Evolutionary conservation across 1,140 invertebrate species (phyloP), one percentile per base, ranked within the genome.

Genomic region (Heliothis virescens): DNA sequence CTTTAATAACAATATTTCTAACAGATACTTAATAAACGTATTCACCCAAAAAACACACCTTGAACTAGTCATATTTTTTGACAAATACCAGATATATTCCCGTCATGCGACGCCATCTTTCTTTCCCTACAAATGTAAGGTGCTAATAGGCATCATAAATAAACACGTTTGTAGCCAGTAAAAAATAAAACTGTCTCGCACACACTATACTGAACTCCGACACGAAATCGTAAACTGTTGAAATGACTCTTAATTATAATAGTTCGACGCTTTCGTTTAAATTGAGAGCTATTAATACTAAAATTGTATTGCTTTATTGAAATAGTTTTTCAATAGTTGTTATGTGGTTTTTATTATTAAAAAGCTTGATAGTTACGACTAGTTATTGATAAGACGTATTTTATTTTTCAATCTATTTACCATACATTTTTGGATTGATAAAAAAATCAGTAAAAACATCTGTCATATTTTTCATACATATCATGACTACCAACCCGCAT

Each of bases 61-160:
- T 5, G 34, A 34, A 15, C 11, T 21, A 16, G 26, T 1, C 4
- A 4, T 15, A 63, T 63, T 41, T 63, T 63, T 63, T 29, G n/a
- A 63, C 3, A 4, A 41, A 63, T 41, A 16, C n/a, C 15, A 34
- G 13, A 62, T 15, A 41, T 34, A 29, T 34, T 13, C 59, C 7
- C 21, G 16, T 67, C n/a, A 48, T 18, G 16, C 16, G 63, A 67
- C 41, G 34, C n/a, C 47, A 67, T 69, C 13, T 52, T 53, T 26
- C 11, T 59, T 29, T 18, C 10, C 16, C 11, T 10, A 4, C 5
- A 4, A 18, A 57, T 11, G 18, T 48, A 13, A 69, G 34, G 21
- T 69, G 18, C 13, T 69, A 69, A 69, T 69, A 26, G 65, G 16
- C 16, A 18, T 7, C 12, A 69, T 53, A 69, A 69, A 69, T 69